phyloP scores from a whole-genome alignment of 2,797 vertebrate species.

The Parotocinclus haroldoi region DNA sequence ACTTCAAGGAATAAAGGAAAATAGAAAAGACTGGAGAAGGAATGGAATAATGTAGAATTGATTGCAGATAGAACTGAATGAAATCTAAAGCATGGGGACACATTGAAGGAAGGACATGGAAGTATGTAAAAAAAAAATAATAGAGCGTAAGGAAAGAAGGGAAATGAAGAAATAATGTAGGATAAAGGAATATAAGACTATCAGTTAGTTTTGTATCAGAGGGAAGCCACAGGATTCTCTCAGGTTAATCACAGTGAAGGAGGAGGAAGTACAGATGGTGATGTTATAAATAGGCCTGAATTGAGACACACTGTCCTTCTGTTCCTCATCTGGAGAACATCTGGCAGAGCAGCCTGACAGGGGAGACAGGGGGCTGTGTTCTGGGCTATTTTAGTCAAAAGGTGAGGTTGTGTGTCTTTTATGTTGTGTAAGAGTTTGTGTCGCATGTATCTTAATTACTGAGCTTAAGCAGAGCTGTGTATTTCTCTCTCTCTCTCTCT shows the following conservation, averaged over 20 bases:
- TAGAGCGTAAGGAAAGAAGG: not conserved
- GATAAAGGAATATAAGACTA: not conserved
- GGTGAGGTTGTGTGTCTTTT: no score
- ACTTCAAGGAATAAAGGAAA: no score
- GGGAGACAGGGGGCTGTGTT: not conserved
- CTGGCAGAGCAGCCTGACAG: constrained; percentile 2
- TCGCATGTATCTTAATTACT: no score
- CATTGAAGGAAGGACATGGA: no score
- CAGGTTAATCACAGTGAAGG: not conserved
- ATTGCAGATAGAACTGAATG: not conserved
- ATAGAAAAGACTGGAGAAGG: no score
- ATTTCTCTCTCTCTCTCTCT: no score
- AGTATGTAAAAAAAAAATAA: not conserved
- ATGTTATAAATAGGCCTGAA: constrained; percentile 6
- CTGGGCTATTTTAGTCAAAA: not conserved
- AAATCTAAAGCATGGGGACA: no score
- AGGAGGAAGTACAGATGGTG: not conserved
- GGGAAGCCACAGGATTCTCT: not conserved
- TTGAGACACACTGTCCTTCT: not conserved
- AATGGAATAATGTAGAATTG: not conserved
- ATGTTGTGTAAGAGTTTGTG: no score
- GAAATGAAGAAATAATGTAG: not conserved
- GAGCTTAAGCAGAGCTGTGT: no score
- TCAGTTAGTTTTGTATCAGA: not conserved
- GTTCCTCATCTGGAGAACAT: constrained; percentile 11